Conservation (phyloP, 1,140 invertebrate genomes). For the Nixonia krombeini region DNA sequence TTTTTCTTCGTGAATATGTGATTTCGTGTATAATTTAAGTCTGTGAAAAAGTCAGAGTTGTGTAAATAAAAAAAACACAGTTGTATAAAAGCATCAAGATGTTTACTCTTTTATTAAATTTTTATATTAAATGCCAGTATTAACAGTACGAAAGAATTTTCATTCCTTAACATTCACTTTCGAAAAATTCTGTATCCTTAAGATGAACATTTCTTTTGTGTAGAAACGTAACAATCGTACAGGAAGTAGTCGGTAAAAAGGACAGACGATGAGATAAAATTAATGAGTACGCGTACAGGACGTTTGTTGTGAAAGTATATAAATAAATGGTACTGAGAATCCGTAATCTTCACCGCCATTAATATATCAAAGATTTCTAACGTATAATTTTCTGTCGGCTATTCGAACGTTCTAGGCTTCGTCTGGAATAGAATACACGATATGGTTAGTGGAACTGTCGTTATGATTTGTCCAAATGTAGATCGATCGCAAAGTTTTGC, state of each 20-base stretch:
- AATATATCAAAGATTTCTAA: conserved; percentile 4
- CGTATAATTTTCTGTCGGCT: conserved; percentile 28
- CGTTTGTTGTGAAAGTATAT: not conserved
- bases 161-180: conserved; percentile 46
- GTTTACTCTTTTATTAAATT: conserved; percentile 32
- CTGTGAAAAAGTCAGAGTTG: too few relatives aligned
- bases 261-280: conserved; percentile 25
- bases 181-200: conserved; percentile 30
- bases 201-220: conserved; percentile 25
- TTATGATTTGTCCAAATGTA: conserved; percentile 1
- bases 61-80: conserved; percentile 9
- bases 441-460: conserved; percentile 52
- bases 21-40: not conserved
- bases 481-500: too few relatives aligned
- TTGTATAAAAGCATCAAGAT: conserved; percentile 21
- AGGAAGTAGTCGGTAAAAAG: conserved; percentile 57
- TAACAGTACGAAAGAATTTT: conserved; percentile 65
- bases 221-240: conserved; percentile 63
- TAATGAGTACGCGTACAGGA: conserved; percentile 1
- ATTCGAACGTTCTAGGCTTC: conserved; percentile 54
- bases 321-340: not conserved
- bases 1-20: too few relatives aligned
- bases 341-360: not conserved
- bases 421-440: conserved; percentile 65
- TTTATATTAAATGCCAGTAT: conserved; percentile 63